phyloP scores from a whole-genome alignment of 2,888 invertebrate genomes.

The Plemyria rubiginata region DNA sequence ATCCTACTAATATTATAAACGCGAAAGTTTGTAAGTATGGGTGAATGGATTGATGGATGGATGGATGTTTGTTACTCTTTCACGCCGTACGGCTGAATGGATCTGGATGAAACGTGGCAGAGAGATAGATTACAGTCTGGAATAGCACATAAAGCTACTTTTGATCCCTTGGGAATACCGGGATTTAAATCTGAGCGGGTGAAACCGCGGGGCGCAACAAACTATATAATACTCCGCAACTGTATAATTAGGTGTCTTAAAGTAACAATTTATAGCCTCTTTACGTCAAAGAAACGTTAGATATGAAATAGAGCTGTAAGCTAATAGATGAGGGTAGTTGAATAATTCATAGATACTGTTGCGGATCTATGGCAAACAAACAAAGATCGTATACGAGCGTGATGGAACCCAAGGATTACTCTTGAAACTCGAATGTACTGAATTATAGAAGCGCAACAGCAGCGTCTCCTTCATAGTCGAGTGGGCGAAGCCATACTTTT shows the following conservation, averaged over 20 bases:
- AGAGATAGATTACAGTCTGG: no score
- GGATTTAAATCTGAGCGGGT: no score
- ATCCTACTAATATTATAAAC: no score
- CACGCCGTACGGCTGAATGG: no score
- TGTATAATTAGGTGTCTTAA: neutral
- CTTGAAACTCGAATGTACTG: constrained; percentile 21
- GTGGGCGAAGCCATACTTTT: neutral
- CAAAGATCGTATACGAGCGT: constrained; percentile 53
- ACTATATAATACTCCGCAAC: neutral
- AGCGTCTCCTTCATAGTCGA: neutral
- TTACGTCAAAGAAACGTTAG: constrained; percentile 22
- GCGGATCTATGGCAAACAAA: constrained; percentile 54
- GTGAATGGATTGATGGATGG: no score
- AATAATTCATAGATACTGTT: constrained; percentile 62
- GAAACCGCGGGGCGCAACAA: neutral
- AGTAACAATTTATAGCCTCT: constrained; percentile 20
- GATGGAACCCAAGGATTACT: constrained; percentile 32
- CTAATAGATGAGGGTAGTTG: constrained; percentile 43
- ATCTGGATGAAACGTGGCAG: no score
- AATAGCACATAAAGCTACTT: no score
- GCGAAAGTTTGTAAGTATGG: no score
- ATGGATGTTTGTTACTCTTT: no score
- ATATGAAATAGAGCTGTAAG: constrained; percentile 35
- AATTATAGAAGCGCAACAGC: neutral
- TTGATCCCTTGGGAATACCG: no score